Conservation (phyloP, 2,888 invertebrate species). For the Adela reaumurella region DNA sequence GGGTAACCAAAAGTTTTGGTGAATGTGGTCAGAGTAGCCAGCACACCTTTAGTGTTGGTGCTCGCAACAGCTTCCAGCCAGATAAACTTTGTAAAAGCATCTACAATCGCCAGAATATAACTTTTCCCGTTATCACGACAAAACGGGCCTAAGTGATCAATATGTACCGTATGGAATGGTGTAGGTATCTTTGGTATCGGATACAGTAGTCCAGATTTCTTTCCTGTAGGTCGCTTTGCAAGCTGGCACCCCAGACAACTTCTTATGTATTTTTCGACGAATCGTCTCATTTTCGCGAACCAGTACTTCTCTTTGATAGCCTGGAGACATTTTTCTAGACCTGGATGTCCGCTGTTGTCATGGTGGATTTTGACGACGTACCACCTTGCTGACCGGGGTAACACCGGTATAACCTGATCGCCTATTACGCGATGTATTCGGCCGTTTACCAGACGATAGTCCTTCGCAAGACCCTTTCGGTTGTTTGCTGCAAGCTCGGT, state of each 20-base stretch:
- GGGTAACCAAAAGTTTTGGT: constrained; percentile 14
- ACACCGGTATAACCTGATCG: neutral
- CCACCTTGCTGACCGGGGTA: neutral
- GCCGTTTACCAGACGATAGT: no score
- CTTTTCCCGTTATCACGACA: constrained; percentile 8
- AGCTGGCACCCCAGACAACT: neutral
- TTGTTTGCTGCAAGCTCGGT: no score
- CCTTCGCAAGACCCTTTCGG: no score
- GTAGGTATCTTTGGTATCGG: constrained; percentile 11
- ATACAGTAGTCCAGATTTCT: neutral
- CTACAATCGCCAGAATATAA: constrained; percentile 16
- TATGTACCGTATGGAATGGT: constrained; percentile 16
- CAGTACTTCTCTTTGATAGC: constrained; percentile 17
- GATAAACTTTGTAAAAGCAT: constrained; percentile 17
- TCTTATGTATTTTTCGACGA: neutral
- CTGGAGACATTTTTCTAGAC: constrained; percentile 17
- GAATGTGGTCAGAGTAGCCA: constrained; percentile 12
- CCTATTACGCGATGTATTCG: no score
- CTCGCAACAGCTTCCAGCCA: constrained; percentile 13
- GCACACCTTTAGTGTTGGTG: constrained; percentile 11
- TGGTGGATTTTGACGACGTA: constrained; percentile 9
- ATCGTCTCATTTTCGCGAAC: constrained; percentile 17
- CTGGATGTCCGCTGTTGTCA: constrained; percentile 19
- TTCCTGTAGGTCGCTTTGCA: neutral
- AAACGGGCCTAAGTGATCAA: constrained; percentile 19